Conservation (phyloP, 1,140 invertebrate species). For the Bombus huntii region DNA sequence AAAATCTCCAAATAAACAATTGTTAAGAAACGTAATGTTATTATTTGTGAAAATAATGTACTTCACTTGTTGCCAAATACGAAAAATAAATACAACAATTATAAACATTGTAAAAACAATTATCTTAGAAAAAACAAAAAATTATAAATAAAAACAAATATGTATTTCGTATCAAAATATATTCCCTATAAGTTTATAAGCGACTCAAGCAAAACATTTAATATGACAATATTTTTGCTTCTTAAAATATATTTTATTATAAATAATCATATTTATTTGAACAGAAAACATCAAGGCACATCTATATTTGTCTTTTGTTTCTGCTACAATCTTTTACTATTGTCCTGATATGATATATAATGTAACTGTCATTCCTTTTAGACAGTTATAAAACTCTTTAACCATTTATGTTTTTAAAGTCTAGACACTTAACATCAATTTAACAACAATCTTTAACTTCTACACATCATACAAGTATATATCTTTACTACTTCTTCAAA, state of each 20-base stretch:
- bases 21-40: constrained; percentile 55
- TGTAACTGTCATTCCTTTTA: constrained; percentile 26
- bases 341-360: constrained; percentile 51
- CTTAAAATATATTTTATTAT: constrained; percentile 60
- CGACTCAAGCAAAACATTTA: constrained; percentile 40
- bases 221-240: constrained; percentile 29
- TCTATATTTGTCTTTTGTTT: constrained; percentile 65
- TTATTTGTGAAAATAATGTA: constrained; percentile 62
- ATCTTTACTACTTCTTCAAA: constrained; percentile 28
- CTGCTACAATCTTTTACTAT: constrained; percentile 53
- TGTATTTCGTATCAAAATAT: constrained; percentile 42
- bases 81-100: constrained; percentile 58
- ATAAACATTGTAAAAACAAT: not conserved
- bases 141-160: constrained; percentile 22
- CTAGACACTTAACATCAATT: constrained; percentile 61
- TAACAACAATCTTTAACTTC: constrained; percentile 36
- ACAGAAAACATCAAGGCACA: constrained; percentile 73
- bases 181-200: constrained; percentile 27
- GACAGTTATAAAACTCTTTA: constrained; percentile 30
- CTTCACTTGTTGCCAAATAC: constrained; percentile 70
- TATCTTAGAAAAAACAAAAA: constrained; percentile 6
- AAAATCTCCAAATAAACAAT: constrained; percentile 60
- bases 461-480: constrained; percentile 33
- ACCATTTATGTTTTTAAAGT: constrained; percentile 52
- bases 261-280: constrained; percentile 60